Conservation (phyloP, 2,113 vertebrate genomes). For the Microtus oregoni region DNA sequence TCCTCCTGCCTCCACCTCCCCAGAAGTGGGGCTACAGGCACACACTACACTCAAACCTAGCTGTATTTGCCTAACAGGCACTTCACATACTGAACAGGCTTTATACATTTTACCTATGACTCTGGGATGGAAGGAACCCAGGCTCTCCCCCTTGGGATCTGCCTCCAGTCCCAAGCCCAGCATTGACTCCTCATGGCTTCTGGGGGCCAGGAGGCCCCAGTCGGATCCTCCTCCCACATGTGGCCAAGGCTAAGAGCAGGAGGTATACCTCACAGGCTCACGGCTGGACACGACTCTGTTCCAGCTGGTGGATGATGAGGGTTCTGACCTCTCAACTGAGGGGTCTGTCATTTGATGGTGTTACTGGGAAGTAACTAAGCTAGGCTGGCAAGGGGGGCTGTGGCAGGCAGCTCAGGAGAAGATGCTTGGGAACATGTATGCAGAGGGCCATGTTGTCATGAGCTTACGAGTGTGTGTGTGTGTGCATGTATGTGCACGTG, state of each 20-base stretch:
- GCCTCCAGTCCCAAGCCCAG: not conserved
- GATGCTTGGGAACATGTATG: not conserved
- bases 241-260: not conserved
- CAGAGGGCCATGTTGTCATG: accelerated
- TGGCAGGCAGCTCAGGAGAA: not conserved
- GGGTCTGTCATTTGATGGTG: not conserved
- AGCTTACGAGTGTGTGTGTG: too few relatives aligned
- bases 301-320: not conserved
- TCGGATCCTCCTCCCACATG: not conserved
- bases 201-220: not conserved
- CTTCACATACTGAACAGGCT: too few relatives aligned
- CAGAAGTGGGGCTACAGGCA: not conserved
- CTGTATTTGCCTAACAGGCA: not conserved
- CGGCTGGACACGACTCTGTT: not conserved
- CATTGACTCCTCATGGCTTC: not conserved
- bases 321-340: not conserved
- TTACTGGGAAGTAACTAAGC: not conserved
- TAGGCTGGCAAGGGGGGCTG: not conserved
- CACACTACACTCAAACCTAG: not conserved
- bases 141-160: not conserved
- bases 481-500: not conserved
- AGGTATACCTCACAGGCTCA: not conserved
- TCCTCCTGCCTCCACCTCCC: not conserved
- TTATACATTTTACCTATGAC: not conserved
- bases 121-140: not conserved